Percentiles rank a stretch among this genome's conserved stretches.
phyloP scores from a whole-genome alignment of 2,888 invertebrate species.

The Protodeltote pygarga region DNA sequence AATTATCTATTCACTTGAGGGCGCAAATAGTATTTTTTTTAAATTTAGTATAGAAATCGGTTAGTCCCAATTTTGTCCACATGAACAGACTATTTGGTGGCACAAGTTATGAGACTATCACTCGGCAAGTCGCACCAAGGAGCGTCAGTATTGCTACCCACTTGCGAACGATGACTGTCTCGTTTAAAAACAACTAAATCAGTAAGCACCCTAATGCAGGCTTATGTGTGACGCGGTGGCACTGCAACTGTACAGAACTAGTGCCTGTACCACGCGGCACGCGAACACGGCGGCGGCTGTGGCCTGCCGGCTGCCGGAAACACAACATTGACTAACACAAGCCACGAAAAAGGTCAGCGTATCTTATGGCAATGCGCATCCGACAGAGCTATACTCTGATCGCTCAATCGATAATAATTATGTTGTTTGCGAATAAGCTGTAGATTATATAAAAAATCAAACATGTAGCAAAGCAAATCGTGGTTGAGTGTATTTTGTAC shows the following conservation, averaged over 20 bases:
- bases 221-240: conserved; percentile 3
- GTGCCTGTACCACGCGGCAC: no score
- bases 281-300: conserved; percentile 7
- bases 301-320: conserved; percentile 24
- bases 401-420: conserved; percentile 4
- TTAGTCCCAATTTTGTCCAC: no score
- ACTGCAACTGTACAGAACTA: no score
- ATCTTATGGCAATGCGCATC: conserved; percentile 19
- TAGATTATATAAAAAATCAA: conserved; percentile 19
- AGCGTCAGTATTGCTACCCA: neutral
- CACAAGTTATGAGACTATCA: conserved; percentile 16
- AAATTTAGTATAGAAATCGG: no score
- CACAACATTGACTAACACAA: conserved; percentile 55
- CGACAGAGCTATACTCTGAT: conserved; percentile 10
- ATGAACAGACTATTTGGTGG: no score
- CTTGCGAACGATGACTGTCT: neutral
- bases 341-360: conserved; percentile 59
- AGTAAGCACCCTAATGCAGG: conserved; percentile 11
- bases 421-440: conserved; percentile 24
- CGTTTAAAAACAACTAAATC: conserved; percentile 2
- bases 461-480: conserved; percentile 37
- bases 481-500: no score
- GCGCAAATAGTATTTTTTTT: no score
- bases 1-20: no score
- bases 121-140: conserved; percentile 3